Percentiles rank a stretch among this genome's conserved stretches.
These are phyloP conservation scores for Aleiodes alternator DNA, from an alignment of 2,888 invertebrate species.

Conservation along the genomic window DNA sequence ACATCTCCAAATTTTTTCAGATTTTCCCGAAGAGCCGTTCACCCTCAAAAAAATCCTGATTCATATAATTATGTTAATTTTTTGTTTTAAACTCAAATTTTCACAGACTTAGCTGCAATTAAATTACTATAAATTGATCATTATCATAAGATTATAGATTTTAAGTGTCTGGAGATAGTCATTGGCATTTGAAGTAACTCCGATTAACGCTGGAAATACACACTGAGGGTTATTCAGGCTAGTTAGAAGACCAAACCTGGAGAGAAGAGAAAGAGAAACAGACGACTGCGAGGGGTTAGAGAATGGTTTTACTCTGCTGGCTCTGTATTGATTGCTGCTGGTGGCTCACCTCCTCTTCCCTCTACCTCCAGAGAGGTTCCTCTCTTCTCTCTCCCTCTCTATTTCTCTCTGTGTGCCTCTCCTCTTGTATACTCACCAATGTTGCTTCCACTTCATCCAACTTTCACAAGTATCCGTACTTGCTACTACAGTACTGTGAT, in stretches of 20 bases:
- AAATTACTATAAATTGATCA: too few relatives aligned
- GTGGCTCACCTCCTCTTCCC: constrained; percentile 61
- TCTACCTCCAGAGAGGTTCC: constrained; percentile 52
- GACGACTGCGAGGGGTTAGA: constrained; percentile 54
- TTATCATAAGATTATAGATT: too few relatives aligned
- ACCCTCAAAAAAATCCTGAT: too few relatives aligned
- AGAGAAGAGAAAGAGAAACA: too few relatives aligned
- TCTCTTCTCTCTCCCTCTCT: not conserved
- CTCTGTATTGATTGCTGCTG: constrained; percentile 73
- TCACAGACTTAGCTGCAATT: too few relatives aligned
- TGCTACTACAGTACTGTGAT: not conserved
- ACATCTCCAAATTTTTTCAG: too few relatives aligned
- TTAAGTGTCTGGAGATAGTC: too few relatives aligned
- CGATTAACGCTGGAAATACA: not conserved
- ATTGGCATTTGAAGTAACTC: not conserved
- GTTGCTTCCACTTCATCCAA: constrained; percentile 55
- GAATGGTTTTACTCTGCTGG: constrained; percentile 72
- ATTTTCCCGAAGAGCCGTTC: too few relatives aligned
- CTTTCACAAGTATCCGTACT: constrained; percentile 44
- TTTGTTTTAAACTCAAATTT: too few relatives aligned
- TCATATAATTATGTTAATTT: too few relatives aligned
- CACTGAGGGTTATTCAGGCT: too few relatives aligned
- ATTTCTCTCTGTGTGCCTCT: constrained; percentile 54
- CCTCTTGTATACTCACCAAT: constrained; percentile 52
- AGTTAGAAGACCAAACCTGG: too few relatives aligned